Evolutionary conservation across 1,140 invertebrate species (phyloP).

Genomic region (Pantala flavescens): DNA sequence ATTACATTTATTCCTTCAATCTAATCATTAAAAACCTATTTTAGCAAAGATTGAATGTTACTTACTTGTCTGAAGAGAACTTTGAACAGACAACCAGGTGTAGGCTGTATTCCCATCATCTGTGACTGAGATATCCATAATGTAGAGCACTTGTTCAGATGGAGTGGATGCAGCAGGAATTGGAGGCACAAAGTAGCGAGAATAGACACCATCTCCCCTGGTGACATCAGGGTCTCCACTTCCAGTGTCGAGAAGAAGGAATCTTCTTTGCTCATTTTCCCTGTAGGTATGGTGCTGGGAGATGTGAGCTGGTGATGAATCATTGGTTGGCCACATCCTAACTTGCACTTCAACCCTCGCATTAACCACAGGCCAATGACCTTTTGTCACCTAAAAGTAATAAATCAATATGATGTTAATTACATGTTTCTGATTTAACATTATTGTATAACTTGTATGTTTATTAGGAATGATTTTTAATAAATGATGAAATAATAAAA

Average conservation of each 20-base stretch:
- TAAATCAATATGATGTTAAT: too few relatives aligned
- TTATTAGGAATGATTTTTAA: too few relatives aligned
- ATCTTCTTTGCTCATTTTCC: conserved; percentile 26
- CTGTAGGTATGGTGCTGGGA: conserved; percentile 32
- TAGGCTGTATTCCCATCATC: conserved; percentile 34
- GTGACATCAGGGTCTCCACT: conserved; percentile 53
- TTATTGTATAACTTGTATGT: too few relatives aligned
- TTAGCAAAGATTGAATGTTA: neutral
- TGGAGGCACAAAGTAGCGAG: conserved; percentile 39
- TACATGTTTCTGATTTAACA: too few relatives aligned
- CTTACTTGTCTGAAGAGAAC: neutral
- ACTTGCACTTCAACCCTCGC: conserved; percentile 39
- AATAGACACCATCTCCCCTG: conserved; percentile 54
- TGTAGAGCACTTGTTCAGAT: neutral
- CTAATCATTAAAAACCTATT: neutral
- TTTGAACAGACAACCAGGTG: conserved; percentile 27
- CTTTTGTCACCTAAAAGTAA: conserved; percentile 36
- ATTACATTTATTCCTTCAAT: too few relatives aligned
- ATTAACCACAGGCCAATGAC: conserved; percentile 38
- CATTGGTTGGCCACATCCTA: conserved; percentile 24
- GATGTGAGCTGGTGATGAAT: conserved; percentile 32
- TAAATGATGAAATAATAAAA: too few relatives aligned
- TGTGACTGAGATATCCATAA: conserved; percentile 12
- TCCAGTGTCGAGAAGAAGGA: conserved; percentile 47
- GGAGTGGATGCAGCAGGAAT: neutral